phyloP scores from a whole-genome alignment of 2,888 invertebrate genomes.

The Strigamia maritima region DNA sequence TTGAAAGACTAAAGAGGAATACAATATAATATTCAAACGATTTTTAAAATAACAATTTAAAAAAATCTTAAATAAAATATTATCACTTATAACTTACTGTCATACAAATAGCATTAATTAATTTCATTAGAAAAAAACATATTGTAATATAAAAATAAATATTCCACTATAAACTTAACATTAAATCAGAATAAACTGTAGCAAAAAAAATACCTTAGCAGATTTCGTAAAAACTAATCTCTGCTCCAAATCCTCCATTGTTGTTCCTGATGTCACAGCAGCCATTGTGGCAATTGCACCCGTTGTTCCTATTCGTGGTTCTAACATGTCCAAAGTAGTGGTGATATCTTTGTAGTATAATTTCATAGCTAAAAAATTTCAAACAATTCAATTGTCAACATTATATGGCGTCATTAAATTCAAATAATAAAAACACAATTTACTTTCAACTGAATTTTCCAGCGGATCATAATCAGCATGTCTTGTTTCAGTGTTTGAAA shows the following conservation, averaged over 20 bases:
- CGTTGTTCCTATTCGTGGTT: conserved; percentile 35
- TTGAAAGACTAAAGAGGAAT: conserved; percentile 65
- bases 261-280: conserved; percentile 36
- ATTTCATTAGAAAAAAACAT: background rate
- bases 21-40: background rate
- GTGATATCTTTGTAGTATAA: conserved; percentile 38
- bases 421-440: too few species aligned
- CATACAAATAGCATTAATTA: background rate
- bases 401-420: background rate
- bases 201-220: conserved; percentile 35
- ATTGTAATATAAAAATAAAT: background rate
- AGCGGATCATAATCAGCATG: conserved; percentile 37
- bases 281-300: conserved; percentile 16
- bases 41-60: background rate
- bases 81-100: background rate
- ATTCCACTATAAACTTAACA: background rate
- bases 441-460: conserved; percentile 39
- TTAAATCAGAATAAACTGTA: background rate
- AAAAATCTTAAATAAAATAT: background rate
- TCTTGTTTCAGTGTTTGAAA: conserved; percentile 35
- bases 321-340: conserved; percentile 35
- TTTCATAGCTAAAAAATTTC: conserved; percentile 35
- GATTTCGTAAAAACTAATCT: conserved; percentile 82
- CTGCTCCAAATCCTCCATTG: conserved; percentile 77
- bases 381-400: background rate